Evolutionary conservation across 2,797 vertebrate species (phyloP), one percentile per base, ranked within the genome.

Genomic region (Tympanoctomys barrerae): DNA sequence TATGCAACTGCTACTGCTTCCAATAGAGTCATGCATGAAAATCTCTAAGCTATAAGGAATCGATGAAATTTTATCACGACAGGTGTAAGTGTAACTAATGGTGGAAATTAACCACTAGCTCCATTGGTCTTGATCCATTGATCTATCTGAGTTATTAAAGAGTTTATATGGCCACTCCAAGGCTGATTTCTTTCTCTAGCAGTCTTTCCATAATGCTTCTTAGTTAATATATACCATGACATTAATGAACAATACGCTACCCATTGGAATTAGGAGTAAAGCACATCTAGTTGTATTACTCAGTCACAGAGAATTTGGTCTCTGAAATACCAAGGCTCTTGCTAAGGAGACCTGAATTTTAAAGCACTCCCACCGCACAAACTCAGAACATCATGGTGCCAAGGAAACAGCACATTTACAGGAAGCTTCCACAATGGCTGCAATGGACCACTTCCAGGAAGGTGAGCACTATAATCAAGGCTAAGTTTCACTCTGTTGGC

Each of bases 161-260:
- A 83, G 71, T 79, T 82, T 89, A 92, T 86, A 96, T 36, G 22
- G 54, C 80, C 70, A 91, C 61, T 70, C 61, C 82, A 97, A 90
- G 75, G 61, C 80, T 94, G 79, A 82, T 83, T 96, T 93, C 79
- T 95, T 93, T 91, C 57, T 75, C 87, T 95, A 83, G 28, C 11
- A 78, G 49, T 93, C 36, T 84, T 96, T 96, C 89, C 89, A 61
- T 90, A 96, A 91, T 8, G 90, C 19, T 90, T 73, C 54, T 92
- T 96, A 84, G 94, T 96, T 86, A 97, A 98, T 91, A 94, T 84
- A 90, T 42, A 91, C 66, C 84, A 83, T 70, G 31, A 81, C 77
- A 87, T 75, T 95, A 90, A 89, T 71, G 62, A 87, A 97, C 83
- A 94, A 96, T 93, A 85, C 57, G 21, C 39, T 94, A 68, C 54